A percentile compares a stretch with the other conserved stretches of the same genome.
phyloP scores from a whole-genome alignment of 1,140 invertebrate genomes.

The Sarcophaga bullata region DNA sequence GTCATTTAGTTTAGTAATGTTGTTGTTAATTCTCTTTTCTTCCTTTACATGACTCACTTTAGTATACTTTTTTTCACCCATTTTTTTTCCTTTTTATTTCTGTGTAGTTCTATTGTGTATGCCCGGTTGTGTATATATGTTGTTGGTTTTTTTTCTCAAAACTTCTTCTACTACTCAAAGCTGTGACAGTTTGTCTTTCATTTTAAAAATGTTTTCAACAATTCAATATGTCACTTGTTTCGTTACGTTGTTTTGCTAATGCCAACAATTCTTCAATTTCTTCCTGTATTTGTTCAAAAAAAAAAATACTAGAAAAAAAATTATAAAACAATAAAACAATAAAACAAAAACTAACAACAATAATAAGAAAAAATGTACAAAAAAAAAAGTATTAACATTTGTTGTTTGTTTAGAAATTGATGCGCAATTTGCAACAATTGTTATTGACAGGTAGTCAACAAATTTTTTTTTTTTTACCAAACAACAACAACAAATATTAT shows the following conservation, averaged over 20 bases:
- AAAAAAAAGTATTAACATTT: not conserved
- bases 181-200: not conserved
- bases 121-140: too few species aligned
- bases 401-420: not conserved
- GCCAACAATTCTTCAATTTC: not conserved
- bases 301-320: not conserved
- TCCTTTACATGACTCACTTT: not conserved
- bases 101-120: too few species aligned
- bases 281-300: not conserved
- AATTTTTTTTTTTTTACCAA: not conserved
- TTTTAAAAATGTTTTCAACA: not conserved
- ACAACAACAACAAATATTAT: not conserved
- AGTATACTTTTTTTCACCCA: not conserved
- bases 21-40: not conserved
- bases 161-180: not conserved
- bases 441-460: constrained; percentile 9
- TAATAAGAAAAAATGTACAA: not conserved
- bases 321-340: not conserved
- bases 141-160: not conserved
- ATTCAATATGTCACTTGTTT: constrained; percentile 1
- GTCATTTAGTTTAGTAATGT: not conserved
- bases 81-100: too few species aligned
- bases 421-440: constrained; percentile 9
- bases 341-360: not conserved
- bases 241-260: not conserved